These are phyloP conservation scores for Arremon brunneinucha DNA, from an alignment of 2,797 vertebrate genomes.

Conservation along the genomic window DNA sequence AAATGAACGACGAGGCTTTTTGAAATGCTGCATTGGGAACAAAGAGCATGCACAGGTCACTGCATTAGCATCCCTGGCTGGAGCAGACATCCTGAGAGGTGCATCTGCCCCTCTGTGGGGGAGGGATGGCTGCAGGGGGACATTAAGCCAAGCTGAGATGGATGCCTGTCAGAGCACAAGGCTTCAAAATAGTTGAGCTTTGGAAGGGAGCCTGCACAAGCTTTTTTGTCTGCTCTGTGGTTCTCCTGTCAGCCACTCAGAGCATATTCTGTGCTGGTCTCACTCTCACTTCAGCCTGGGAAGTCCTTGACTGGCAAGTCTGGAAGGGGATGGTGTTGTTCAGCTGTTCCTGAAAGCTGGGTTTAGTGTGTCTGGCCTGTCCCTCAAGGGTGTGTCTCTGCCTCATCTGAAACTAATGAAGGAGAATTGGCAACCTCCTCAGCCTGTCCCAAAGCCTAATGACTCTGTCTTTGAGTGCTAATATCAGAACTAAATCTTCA, in stretches of 20 bases:
- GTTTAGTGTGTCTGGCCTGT: background rate
- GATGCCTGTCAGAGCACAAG: background rate
- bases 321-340: background rate
- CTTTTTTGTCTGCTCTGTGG: background rate
- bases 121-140: background rate
- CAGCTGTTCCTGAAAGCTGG: background rate
- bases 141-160: background rate
- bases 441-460: conserved; percentile 13
- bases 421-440: background rate
- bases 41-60: background rate
- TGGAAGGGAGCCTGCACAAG: background rate
- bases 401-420: background rate
- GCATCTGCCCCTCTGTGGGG: background rate
- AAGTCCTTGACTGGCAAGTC: background rate
- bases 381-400: background rate
- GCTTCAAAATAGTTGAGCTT: background rate
- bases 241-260: background rate
- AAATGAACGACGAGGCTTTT: background rate
- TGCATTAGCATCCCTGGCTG: background rate
- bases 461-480: background rate
- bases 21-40: background rate
- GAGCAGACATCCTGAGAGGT: background rate
- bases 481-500: background rate
- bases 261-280: background rate
- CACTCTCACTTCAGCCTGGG: background rate